Conservation (phyloP, 2,888 invertebrate species). For the Drosophila setosimentum region DNA sequence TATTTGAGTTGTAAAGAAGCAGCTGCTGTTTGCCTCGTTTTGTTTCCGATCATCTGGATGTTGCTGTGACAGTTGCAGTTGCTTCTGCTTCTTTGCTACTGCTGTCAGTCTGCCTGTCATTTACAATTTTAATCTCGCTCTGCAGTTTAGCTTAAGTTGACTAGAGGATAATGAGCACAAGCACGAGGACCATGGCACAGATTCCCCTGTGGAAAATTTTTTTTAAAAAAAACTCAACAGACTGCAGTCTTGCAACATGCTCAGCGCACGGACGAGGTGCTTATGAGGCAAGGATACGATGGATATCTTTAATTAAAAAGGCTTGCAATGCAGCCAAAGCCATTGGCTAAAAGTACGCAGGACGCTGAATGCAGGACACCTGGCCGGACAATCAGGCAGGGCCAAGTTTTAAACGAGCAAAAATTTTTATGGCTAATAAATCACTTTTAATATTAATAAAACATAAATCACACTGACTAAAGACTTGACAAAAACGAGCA, state of each 20-base stretch:
- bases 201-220: neutral
- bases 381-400: constrained; percentile 20
- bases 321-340: constrained; percentile 51
- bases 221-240: neutral
- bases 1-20: constrained; percentile 42
- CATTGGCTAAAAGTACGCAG: constrained; percentile 11
- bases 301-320: constrained; percentile 67
- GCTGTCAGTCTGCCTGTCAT: constrained; percentile 70
- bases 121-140: constrained; percentile 79
- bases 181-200: constrained; percentile 15
- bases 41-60: neutral
- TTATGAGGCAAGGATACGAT: neutral
- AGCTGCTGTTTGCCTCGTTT: constrained; percentile 41
- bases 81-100: constrained; percentile 21
- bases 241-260: constrained; percentile 23
- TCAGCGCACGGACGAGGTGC: neutral
- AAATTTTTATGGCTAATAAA: constrained; percentile 80
- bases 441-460: constrained; percentile 84
- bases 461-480: constrained; percentile 80
- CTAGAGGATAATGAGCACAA: constrained; percentile 67
- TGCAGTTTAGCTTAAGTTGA: constrained; percentile 77
- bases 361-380: constrained; percentile 26
- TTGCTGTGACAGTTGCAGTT: constrained; percentile 13
- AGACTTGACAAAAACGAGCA: constrained; percentile 52
- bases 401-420: constrained; percentile 52